A percentile compares a stretch with the other conserved stretches of the same genome.
Conservation (phyloP, 2,113 vertebrate species). For the Bombycilla garrulus region DNA sequence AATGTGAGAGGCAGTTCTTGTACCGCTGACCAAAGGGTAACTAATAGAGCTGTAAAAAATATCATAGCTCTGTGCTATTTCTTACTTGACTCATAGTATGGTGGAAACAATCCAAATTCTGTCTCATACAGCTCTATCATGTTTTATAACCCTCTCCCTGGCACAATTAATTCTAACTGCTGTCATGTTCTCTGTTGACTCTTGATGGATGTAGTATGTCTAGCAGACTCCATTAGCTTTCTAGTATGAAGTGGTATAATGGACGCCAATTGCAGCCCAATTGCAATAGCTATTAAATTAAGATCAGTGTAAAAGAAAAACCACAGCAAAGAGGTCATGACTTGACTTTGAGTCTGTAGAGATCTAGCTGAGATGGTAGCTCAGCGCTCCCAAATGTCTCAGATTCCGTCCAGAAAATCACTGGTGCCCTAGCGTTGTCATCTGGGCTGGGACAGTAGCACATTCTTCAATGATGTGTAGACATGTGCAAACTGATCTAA, state of each 20-base stretch:
- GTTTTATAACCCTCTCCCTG: neutral
- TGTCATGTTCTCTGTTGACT: neutral
- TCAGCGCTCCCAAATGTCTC: neutral
- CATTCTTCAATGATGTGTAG: neutral
- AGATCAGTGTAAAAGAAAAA: neutral
- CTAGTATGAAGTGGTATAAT: neutral
- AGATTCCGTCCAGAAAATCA: neutral
- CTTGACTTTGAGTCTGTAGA: neutral
- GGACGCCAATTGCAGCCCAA: neutral
- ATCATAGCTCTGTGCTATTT: neutral
- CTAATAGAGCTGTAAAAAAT: neutral
- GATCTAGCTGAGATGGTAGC: neutral
- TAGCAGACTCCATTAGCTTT: neutral
- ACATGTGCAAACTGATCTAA: neutral
- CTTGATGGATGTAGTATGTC: neutral
- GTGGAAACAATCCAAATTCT: neutral
- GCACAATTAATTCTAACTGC: neutral
- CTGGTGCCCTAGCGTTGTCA: neutral
- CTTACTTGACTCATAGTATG: neutral
- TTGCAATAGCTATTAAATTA: neutral
- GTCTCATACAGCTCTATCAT: neutral
- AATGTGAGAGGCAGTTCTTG: neutral
- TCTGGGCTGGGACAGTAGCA: neutral
- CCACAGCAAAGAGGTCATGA: accelerated
- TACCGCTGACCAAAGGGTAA: neutral